A percentile compares a stretch with the other conserved stretches of the same genome.
Conservation (phyloP, 2,113 vertebrate species). For the Oryzias woworae region DNA sequence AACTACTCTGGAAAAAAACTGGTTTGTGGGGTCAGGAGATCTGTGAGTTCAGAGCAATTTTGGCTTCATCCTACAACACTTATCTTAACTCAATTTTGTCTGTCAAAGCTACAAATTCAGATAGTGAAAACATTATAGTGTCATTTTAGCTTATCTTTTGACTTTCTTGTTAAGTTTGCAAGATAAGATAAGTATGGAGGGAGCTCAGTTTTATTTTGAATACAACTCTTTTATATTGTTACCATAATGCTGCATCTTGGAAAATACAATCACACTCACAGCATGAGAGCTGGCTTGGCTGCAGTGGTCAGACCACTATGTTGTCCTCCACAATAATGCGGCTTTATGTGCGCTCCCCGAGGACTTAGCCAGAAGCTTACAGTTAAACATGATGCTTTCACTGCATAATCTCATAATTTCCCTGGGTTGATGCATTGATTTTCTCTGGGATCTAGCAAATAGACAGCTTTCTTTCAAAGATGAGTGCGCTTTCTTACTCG, state of each 20-base stretch:
- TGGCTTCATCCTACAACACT: too few species aligned
- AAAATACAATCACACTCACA: not conserved
- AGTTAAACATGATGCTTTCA: constrained; percentile 32
- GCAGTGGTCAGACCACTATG: constrained; percentile 42
- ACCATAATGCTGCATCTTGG: not conserved
- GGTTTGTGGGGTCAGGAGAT: too few species aligned
- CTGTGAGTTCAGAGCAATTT: too few species aligned
- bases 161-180: not conserved
- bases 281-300: not conserved
- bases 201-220: not conserved
- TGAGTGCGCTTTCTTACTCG: too few species aligned
- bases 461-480: not conserved
- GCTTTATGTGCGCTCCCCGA: constrained; percentile 13
- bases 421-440: constrained; percentile 21
- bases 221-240: not conserved
- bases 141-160: too few species aligned
- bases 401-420: constrained; percentile 50
- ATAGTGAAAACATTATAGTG: too few species aligned
- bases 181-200: not conserved
- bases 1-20: too few species aligned
- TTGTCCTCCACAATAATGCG: constrained; percentile 20
- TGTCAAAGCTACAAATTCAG: too few species aligned
- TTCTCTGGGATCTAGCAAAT: not conserved
- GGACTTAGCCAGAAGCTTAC: constrained; percentile 44
- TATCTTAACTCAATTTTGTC: too few species aligned